These are phyloP conservation scores for Lophius piscatorius DNA, from an alignment of 2,113 vertebrate genomes.

Conservation along the genomic window DNA sequence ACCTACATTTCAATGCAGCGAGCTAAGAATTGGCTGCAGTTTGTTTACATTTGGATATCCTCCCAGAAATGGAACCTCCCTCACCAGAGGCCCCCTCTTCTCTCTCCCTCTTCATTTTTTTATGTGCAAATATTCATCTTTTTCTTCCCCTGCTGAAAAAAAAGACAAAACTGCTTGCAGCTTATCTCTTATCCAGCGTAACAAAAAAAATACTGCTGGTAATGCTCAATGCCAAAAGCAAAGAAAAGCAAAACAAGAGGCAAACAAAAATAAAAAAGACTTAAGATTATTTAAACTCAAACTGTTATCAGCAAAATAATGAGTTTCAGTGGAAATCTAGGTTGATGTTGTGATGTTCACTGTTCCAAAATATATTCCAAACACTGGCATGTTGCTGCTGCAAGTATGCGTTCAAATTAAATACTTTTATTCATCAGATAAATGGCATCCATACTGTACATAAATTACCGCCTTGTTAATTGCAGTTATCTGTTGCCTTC, in stretches of 20 bases:
- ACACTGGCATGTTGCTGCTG: too few species aligned
- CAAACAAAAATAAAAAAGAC: not conserved
- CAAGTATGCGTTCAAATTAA: too few species aligned
- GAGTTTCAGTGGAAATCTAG: too few species aligned
- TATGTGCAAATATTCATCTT: constrained; percentile 20
- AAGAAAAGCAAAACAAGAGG: not conserved
- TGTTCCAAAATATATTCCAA: too few species aligned
- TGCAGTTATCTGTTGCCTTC: not conserved
- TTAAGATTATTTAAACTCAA: too few species aligned
- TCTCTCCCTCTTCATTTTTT: not conserved
- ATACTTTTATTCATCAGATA: too few species aligned
- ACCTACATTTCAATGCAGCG: constrained; percentile 32
- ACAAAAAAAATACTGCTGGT: not conserved
- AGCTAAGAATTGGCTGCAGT: constrained; percentile 37
- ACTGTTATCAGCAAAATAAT: too few species aligned
- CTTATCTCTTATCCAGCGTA: constrained; percentile 10
- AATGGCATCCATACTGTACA: too few species aligned
- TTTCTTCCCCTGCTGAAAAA: constrained; percentile 30
- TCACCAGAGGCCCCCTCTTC: constrained; percentile 44
- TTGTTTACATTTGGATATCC: constrained; percentile 79
- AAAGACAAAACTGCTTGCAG: not conserved
- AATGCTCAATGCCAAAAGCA: not conserved
- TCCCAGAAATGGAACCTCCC: constrained; percentile 67
- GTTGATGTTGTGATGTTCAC: too few species aligned
- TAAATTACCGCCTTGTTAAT: too few species aligned